These are phyloP conservation scores for Eulemur rufifrons DNA, from an alignment of 2,113 vertebrate species.

Conservation along the genomic window DNA sequence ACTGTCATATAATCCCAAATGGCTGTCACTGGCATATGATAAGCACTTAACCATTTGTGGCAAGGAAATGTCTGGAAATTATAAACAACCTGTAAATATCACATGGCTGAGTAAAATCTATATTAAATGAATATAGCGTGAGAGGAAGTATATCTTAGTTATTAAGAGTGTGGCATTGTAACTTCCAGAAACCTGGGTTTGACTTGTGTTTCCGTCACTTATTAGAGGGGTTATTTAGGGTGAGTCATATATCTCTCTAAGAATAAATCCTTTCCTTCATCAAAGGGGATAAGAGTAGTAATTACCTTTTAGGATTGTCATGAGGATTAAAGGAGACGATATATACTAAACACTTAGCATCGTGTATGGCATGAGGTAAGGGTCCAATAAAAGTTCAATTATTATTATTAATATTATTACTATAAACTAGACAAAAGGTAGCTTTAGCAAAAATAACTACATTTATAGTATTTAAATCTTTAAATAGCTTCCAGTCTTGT, in stretches of 20 bases:
- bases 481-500: background rate
- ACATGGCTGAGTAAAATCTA: background rate
- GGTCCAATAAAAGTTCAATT: background rate
- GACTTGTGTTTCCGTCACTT: background rate
- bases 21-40: background rate
- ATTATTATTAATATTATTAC: background rate
- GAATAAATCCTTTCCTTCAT: background rate
- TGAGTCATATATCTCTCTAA: background rate
- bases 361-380: background rate
- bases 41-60: background rate
- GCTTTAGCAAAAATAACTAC: background rate
- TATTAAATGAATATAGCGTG: background rate
- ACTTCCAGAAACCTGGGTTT: background rate
- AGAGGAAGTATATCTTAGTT: background rate
- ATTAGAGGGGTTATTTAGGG: background rate
- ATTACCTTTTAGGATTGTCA: background rate
- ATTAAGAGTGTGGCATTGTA: background rate
- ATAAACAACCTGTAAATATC: background rate
- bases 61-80: background rate
- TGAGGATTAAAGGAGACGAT: background rate
- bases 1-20: background rate
- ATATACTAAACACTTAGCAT: background rate
- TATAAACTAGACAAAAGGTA: background rate
- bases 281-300: background rate
- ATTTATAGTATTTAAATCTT: slow-evolving; percentile 35